These are phyloP conservation scores for Galeopterus variegatus DNA, from an alignment of 2,113 vertebrate genomes.

Conservation along the genomic window DNA sequence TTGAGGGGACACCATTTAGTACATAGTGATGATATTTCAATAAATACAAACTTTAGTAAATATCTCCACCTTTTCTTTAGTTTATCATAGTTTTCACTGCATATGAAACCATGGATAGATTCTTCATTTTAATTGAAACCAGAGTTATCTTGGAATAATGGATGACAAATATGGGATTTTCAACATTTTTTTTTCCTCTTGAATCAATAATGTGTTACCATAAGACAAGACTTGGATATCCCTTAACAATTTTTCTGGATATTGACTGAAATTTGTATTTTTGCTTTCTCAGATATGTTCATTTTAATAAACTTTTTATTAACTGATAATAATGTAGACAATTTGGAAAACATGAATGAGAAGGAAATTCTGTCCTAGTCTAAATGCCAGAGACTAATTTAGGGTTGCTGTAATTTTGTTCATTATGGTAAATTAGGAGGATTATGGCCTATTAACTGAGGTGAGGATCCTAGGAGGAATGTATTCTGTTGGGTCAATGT, in stretches of 20 bases:
- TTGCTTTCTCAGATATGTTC: not conserved
- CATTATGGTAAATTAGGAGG: not conserved
- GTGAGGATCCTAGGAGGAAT: not conserved
- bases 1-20: not conserved
- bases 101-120: not conserved
- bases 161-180: not conserved
- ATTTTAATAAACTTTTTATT: not conserved
- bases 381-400: too few species aligned
- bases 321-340: not conserved
- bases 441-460: not conserved
- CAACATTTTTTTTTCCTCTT: not conserved
- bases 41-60: not conserved
- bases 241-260: not conserved
- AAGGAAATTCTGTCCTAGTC: not conserved
- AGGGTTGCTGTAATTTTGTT: not conserved
- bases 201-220: not conserved
- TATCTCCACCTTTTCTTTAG: not conserved
- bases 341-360: not conserved
- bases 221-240: not conserved
- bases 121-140: constrained; percentile 16
- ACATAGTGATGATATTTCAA: not conserved
- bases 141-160: not conserved
- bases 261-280: constrained; percentile 5
- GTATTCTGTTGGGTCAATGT: not conserved
- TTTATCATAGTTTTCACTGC: not conserved